These are phyloP conservation scores for Gobiocypris rarus DNA, from an alignment of 2,113 vertebrate genomes.

Conservation along the genomic window DNA sequence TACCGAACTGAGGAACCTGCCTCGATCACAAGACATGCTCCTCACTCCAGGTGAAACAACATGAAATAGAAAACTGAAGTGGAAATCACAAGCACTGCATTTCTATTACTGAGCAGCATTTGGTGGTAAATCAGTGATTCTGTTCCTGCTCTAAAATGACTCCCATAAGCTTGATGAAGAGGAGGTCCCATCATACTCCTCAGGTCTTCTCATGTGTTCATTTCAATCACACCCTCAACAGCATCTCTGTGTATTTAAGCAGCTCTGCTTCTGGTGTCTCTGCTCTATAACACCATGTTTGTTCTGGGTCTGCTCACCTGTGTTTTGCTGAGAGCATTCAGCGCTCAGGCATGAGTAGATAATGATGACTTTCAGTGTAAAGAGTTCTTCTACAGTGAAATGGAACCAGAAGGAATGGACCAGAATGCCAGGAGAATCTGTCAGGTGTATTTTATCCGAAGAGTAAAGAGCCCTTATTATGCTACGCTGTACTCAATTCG, in stretches of 20 bases:
- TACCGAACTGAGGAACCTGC: too few species aligned
- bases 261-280: not conserved
- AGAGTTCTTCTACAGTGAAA: not conserved
- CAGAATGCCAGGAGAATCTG: conserved; percentile 33
- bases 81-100: not conserved
- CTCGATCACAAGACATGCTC: too few species aligned
- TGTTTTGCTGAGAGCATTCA: not conserved
- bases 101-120: not conserved
- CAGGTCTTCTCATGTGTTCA: not conserved
- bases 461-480: accelerated
- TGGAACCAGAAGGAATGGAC: conserved; percentile 22
- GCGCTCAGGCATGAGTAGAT: not conserved
- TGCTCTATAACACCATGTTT: not conserved
- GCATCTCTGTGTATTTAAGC: not conserved
- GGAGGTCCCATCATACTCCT: not conserved
- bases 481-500: conserved; percentile 31
- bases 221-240: not conserved
- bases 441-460: not conserved
- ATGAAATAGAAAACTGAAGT: not conserved
- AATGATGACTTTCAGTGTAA: not conserved
- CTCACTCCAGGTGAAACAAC: too few species aligned
- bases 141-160: not conserved
- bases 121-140: not conserved
- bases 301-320: not conserved
- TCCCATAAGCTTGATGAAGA: not conserved